These are phyloP conservation scores for Nipponacmea schrenckii DNA, from an alignment of 2,888 invertebrate species.

Conservation along the genomic window DNA sequence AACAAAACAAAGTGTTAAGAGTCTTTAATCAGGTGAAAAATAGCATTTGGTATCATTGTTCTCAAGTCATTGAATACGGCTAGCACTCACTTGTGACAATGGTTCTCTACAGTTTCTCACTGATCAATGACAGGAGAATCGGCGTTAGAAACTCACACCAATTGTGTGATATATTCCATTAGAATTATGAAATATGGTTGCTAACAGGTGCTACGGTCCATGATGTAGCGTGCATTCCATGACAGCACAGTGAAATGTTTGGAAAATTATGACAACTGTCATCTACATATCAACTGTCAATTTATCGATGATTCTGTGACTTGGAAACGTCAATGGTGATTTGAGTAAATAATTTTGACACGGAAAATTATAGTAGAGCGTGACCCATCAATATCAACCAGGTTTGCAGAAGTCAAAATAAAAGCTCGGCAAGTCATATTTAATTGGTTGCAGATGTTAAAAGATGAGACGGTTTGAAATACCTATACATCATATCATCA, in stretches of 20 bases:
- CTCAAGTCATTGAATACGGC: background rate
- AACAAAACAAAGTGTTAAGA: background rate
- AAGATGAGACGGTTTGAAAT: too few relatives aligned
- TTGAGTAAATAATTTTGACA: constrained; percentile 3
- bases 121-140: background rate
- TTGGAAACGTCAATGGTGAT: background rate
- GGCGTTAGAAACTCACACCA: background rate
- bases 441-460: constrained; percentile 1
- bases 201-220: too few relatives aligned
- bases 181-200: too few relatives aligned
- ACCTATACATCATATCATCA: too few relatives aligned
- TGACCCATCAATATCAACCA: background rate
- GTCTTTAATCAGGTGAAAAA: constrained; percentile 5
- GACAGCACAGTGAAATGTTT: too few relatives aligned
- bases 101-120: background rate
- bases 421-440: constrained; percentile 1
- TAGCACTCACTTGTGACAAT: background rate
- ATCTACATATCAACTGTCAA: background rate
- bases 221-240: too few relatives aligned
- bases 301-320: constrained; percentile 4
- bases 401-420: constrained; percentile 4
- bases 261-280: background rate
- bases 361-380: constrained; percentile 5
- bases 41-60: background rate
- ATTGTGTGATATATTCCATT: constrained; percentile 1